Conservation (phyloP, 1,140 invertebrate genomes). For the Hetaerina americana region DNA sequence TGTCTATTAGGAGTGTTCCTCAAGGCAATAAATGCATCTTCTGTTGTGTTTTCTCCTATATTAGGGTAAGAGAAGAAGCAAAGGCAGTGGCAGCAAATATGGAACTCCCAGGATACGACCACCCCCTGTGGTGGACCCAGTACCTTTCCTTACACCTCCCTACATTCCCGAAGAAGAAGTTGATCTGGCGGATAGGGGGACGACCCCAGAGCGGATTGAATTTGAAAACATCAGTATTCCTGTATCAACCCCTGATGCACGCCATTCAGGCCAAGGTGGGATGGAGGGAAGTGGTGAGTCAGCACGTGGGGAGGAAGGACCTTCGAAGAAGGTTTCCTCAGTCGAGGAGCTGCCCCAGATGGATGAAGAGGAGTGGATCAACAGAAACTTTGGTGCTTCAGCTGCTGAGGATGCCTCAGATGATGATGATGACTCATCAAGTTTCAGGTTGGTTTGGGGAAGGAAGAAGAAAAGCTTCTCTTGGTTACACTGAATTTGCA, state of each 20-base stretch:
- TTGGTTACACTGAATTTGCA: too few species aligned
- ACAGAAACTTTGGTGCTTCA: slow-evolving; percentile 73
- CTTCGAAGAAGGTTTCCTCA: slow-evolving; percentile 36
- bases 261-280: slow-evolving; percentile 3
- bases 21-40: too few species aligned
- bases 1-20: too few species aligned
- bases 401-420: slow-evolving; percentile 55
- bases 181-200: slow-evolving; percentile 17
- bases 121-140: not conserved
- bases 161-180: not conserved
- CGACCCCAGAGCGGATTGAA: slow-evolving; percentile 74
- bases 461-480: too few species aligned
- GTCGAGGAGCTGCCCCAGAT: slow-evolving; percentile 64
- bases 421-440: slow-evolving; percentile 27
- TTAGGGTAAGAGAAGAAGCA: not conserved
- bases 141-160: not conserved
- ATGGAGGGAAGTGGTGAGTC: not conserved
- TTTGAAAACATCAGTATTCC: slow-evolving; percentile 51
- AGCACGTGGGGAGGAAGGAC: slow-evolving; percentile 4
- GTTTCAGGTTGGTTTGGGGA: too few species aligned
- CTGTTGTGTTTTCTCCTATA: not conserved
- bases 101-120: not conserved
- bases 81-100: not conserved
- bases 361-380: slow-evolving; percentile 88
- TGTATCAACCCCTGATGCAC: slow-evolving; percentile 25